Evolutionary conservation across 2,113 vertebrate genomes (phyloP).

Genomic region (Plecturocebus donacophilus): DNA sequence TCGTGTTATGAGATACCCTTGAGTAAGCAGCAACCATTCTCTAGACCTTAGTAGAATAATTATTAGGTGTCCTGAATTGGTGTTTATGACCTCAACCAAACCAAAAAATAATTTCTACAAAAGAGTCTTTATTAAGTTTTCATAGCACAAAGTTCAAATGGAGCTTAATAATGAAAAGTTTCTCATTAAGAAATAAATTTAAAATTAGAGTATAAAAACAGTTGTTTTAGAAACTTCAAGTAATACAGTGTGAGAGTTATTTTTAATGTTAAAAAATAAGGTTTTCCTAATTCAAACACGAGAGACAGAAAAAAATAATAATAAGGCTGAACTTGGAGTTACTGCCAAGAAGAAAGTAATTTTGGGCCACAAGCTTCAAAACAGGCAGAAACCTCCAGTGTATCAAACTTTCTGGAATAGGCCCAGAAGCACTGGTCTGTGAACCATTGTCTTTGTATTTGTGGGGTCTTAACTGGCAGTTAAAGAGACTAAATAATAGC

Average conservation of each 20-base stretch:
- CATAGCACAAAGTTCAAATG: neutral
- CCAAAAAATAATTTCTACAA: neutral
- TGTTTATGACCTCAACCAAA: neutral
- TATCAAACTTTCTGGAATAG: conserved; percentile 46
- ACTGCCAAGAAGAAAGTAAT: conserved; percentile 68
- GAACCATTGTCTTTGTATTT: conserved; percentile 62
- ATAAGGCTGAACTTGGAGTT: conserved; percentile 47
- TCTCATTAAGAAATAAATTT: conserved; percentile 53
- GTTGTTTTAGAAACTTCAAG: conserved; percentile 59
- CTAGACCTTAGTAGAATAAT: conserved; percentile 9
- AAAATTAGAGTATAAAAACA: conserved; percentile 65
- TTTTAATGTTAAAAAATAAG: conserved; percentile 78
- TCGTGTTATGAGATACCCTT: neutral
- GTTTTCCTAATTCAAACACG: neutral
- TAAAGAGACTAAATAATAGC: neutral
- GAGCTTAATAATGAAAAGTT: conserved; percentile 40
- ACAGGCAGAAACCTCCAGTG: conserved; percentile 8
- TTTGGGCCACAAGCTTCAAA: conserved; percentile 63
- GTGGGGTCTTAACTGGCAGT: conserved; percentile 15
- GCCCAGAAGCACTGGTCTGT: conserved; percentile 22
- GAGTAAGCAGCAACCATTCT: neutral
- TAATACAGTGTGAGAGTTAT: conserved; percentile 51
- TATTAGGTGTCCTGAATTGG: neutral
- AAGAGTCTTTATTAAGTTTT: neutral
- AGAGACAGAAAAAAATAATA: neutral